These are phyloP conservation scores for Abramis brama DNA, from an alignment of 2,113 vertebrate species.

Conservation along the genomic window DNA sequence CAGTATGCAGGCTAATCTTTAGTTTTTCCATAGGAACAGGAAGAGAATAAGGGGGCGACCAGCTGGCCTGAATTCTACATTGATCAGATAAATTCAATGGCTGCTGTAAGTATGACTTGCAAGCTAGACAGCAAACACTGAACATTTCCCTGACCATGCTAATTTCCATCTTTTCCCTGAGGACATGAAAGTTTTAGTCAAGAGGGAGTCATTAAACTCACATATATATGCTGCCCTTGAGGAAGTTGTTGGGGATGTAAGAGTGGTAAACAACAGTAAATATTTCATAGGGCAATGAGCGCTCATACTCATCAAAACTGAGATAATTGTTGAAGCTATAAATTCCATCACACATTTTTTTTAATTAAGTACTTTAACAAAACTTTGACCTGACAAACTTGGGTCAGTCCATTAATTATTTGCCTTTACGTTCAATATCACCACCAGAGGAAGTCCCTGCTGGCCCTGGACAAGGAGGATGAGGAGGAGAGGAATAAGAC, in stretches of 20 bases:
- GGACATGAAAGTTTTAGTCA: background rate
- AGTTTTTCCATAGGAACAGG: conserved; percentile 80
- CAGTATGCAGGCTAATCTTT: background rate
- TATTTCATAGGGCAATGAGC: background rate
- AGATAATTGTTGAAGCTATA: conserved; percentile 9
- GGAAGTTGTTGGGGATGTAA: conserved; percentile 8
- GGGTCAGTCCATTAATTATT: background rate
- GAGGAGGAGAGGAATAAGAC: conserved; percentile 86
- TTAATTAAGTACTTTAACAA: background rate
- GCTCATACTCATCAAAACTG: background rate
- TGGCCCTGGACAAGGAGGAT: conserved; percentile 84
- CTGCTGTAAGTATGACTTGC: conserved; percentile 82
- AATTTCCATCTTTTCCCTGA: background rate
- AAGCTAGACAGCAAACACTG: conserved; percentile 7
- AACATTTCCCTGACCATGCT: background rate
- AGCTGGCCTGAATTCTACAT: conserved; percentile 95
- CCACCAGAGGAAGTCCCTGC: conserved; percentile 83
- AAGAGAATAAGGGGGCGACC: conserved; percentile 90
- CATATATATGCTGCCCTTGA: conserved; percentile 24
- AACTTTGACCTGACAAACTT: background rate
- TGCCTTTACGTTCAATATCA: background rate
- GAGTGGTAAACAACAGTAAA: conserved; percentile 16
- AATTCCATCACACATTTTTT: background rate
- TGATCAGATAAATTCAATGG: conserved; percentile 90
- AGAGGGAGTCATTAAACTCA: conserved; percentile 8